Conservation (phyloP, 2,113 vertebrate genomes). For the Dermatemys mawii region DNA sequence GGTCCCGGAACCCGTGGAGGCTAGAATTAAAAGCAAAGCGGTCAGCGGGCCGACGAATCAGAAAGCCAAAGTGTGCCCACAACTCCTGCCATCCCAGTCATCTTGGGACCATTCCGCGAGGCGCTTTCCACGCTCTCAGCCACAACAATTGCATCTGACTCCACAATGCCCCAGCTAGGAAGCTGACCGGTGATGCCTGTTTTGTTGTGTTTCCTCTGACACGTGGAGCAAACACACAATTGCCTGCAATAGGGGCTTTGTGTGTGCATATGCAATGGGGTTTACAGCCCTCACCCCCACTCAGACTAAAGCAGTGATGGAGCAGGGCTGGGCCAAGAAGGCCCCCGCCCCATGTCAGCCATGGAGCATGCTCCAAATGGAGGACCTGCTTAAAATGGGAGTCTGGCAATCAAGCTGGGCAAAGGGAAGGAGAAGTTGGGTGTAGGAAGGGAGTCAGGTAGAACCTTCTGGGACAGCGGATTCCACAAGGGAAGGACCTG, state of each 20-base stretch:
- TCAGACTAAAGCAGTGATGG: not conserved
- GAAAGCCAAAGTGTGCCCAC: rapidly evolving
- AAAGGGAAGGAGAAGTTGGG: not conserved
- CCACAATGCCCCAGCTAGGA: not conserved
- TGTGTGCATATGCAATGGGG: not conserved
- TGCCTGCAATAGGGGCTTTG: not conserved
- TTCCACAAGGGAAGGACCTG: not conserved
- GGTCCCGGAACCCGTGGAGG: slow-evolving; percentile 91
- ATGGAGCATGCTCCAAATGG: not conserved
- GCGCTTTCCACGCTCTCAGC: not conserved
- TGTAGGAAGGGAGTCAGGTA: not conserved
- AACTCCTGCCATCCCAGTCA: rapidly evolving
- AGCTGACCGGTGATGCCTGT: not conserved
- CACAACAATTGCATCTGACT: rapidly evolving
- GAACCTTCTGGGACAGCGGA: not conserved
- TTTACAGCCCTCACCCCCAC: not conserved
- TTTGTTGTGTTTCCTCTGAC: not conserved
- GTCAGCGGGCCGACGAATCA: rapidly evolving
- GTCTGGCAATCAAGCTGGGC: not conserved
- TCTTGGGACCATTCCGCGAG: not conserved
- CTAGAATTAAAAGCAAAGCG: slow-evolving; percentile 72
- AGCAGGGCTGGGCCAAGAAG: not conserved
- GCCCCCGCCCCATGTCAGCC: not conserved
- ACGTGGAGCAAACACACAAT: not conserved
- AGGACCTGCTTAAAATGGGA: no score